These are phyloP conservation scores for Laticauda colubrina DNA, from an alignment of 2,113 vertebrate species.

Conservation along the genomic window DNA sequence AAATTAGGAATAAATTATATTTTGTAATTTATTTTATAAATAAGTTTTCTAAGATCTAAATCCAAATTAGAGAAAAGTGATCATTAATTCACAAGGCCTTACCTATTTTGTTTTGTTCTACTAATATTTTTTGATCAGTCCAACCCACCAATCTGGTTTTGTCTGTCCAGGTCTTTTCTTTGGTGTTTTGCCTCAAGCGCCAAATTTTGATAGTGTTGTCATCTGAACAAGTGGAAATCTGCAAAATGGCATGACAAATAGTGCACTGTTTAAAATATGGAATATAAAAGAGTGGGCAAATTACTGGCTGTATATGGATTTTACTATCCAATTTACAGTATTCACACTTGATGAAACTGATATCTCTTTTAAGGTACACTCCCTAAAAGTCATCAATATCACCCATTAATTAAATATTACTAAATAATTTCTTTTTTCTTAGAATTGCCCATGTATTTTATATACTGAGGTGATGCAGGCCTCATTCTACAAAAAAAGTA, in stretches of 20 bases:
- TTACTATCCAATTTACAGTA: background rate
- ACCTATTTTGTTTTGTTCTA: slow-evolving; percentile 58
- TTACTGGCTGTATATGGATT: background rate
- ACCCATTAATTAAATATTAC: background rate
- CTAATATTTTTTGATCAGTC: slow-evolving; percentile 72
- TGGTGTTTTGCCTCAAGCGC: slow-evolving; percentile 74
- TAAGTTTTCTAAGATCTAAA: background rate
- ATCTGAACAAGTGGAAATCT: slow-evolving; percentile 97
- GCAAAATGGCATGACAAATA: background rate
- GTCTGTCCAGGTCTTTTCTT: slow-evolving; percentile 61
- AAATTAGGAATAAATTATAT: background rate
- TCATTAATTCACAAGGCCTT: slow-evolving; percentile 36
- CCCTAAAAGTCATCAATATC: background rate
- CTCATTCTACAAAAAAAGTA: background rate
- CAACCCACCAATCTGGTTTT: slow-evolving; percentile 78
- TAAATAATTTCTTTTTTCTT: background rate
- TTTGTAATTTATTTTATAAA: background rate
- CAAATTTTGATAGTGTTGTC: slow-evolving; percentile 93
- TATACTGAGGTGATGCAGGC: background rate
- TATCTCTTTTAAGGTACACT: background rate
- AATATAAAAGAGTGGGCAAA: background rate
- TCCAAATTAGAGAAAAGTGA: background rate
- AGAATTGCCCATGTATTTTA: background rate
- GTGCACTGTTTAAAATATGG: background rate
- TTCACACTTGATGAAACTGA: background rate